A percentile compares a stretch with the other conserved stretches of the same genome.
phyloP scores from a whole-genome alignment of 1,140 invertebrate species.

The Lucilia sericata region DNA sequence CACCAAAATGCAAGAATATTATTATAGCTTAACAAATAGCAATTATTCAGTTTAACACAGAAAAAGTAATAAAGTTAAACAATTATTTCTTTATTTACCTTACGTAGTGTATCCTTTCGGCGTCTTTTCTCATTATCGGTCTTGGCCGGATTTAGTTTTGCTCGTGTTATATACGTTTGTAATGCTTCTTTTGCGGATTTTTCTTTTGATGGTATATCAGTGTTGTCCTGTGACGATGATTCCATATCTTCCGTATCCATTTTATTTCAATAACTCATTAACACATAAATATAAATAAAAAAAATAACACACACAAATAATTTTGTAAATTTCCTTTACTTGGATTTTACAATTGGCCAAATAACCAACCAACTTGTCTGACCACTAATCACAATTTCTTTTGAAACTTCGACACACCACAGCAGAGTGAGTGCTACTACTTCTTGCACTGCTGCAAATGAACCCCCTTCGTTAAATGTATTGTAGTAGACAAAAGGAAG shows the following conservation, averaged over 20 bases:
- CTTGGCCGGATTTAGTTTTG: constrained; percentile 63
- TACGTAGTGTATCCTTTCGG: constrained; percentile 65
- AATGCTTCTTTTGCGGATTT: constrained; percentile 51
- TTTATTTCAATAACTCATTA: neutral
- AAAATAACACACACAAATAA: neutral
- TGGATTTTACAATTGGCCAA: neutral
- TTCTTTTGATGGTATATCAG: constrained; percentile 31
- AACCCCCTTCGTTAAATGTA: constrained; percentile 32
- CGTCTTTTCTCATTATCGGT: constrained; percentile 65
- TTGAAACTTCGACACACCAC: constrained; percentile 12
- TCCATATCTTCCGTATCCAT: constrained; percentile 38
- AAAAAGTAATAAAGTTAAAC: no score
- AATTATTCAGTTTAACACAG: no score
- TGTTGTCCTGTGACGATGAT: constrained; percentile 4
- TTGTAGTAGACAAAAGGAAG: constrained; percentile 13
- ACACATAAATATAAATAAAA: no score
- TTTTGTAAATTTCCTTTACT: neutral
- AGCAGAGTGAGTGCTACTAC: constrained; percentile 6
- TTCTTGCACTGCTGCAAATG: constrained; percentile 27
- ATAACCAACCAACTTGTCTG: constrained; percentile 33
- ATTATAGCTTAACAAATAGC: neutral
- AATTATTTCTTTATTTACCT: constrained; percentile 57
- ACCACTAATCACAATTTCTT: constrained; percentile 27
- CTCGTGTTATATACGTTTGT: constrained; percentile 63
- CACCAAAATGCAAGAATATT: neutral